Base-by-base conservation (phyloP, 2,888 invertebrate species). In the Petrolisthes manimaculis region DNA sequence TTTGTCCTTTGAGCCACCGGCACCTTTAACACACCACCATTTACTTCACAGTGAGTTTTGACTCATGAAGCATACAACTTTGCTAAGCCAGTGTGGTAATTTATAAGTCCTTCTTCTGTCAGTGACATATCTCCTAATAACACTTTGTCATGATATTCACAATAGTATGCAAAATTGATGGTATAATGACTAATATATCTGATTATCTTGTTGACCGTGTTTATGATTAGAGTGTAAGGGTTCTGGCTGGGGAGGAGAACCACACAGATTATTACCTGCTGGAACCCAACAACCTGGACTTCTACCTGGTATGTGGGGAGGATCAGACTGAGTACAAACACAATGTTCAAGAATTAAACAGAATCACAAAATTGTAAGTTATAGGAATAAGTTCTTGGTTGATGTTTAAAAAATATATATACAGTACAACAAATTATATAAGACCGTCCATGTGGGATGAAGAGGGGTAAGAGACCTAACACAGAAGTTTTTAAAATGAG, bases 251-350 rank as follows among this genome's bases (percentile, higher is more conserved):
- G n/a, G 56, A 54, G 14, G 83, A 56, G 14, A 86, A 89, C 69
- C 37, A 53, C 8, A 69, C 82, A 8, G 83, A 85, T 51, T 83
- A 86, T 53, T 83, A 78, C 21, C 69, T 89, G 18, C 14, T 85
- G 74, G 89, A 89, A 51, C 21, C 75, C 6, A 53, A 54, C n/a
- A 69, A 85, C 21, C 21, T 89, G 5, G 89, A 89, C n/a, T 83
- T 89, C 21, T 78, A 85, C 9, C 78, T 89, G 77, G 89, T 89
- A 12, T 69, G 83, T 2, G 89, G 89, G 6, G 85, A 82, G 3
- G 89, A 83, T 14, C 67, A 85, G 14, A 67, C 82, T 61, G 85
- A 85, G 21, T 89, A 89, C 61, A 37, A n/a, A 37, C 85, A 78
- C n/a, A 85, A 89, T 56, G 81, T 89, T 12, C 67, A 67, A 1